Conservation (phyloP, 2,888 invertebrate species). For the Orchestes rusci region DNA sequence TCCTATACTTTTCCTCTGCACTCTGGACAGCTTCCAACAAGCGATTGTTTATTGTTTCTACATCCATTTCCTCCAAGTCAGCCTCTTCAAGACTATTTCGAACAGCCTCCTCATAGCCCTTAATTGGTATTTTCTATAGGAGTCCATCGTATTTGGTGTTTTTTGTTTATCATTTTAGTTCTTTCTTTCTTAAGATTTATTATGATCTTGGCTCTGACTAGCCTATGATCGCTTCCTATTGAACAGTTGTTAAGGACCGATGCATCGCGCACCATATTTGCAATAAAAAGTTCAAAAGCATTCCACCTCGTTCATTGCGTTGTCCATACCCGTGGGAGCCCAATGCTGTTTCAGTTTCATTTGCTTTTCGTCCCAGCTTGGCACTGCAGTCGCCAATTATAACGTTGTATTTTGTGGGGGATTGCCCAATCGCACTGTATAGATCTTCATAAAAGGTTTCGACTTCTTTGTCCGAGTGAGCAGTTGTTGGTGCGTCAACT, state of each 20-base stretch:
- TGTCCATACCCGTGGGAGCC: not conserved
- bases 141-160: not conserved
- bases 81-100: not conserved
- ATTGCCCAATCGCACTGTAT: not conserved
- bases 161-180: not conserved
- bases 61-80: no score
- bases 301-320: not conserved
- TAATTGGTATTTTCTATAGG: no score
- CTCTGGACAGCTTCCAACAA: not conserved
- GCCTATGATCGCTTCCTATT: not conserved
- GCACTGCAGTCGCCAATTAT: not conserved
- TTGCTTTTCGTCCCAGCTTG: not conserved
- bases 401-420: not conserved
- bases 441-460: constrained; percentile 1
- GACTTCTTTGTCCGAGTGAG: no score
- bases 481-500: no score
- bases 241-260: not conserved
- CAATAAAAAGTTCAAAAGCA: not conserved
- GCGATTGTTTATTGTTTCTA: not conserved
- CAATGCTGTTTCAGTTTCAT: not conserved
- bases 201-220: not conserved
- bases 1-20: not conserved
- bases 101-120: not conserved
- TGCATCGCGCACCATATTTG: not conserved
- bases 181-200: not conserved